Evolutionary conservation across 2,797 vertebrate species (phyloP), one percentile per base, ranked within the genome.

Genomic region (Peromyscus aztecus): DNA sequence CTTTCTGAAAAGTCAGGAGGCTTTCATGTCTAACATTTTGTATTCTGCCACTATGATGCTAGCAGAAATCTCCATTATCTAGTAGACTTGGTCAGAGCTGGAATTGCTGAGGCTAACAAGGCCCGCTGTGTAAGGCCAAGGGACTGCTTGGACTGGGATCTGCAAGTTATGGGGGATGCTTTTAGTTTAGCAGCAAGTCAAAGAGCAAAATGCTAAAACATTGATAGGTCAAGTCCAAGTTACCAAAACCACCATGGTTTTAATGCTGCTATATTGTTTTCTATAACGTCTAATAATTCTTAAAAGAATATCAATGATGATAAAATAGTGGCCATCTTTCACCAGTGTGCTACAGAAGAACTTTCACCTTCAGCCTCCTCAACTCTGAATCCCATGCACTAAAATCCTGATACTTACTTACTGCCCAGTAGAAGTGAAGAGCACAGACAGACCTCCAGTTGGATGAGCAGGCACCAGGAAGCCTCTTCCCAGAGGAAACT

Each of bases 1-100:
- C n/a, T 88, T 82, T 91, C 73, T 85, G 37, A 86, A 71, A 95
- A 95, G 19, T 1, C 6, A 88, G 21, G 61, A 90, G 17, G 49
- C 9, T 84, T 73, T 80, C 16, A 37, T 59, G 11, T 89, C 31
- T 81, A 83, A 75, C 43, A 12, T 89, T 94, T 81, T 93, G 27
- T 77, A 21, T 49, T 92, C 86, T 92, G 29, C 71, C 31, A 16
- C 16, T 14, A 90, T 17, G 63, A 89, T n/a, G 16, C 13, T 91
- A 88, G 61, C 52, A 88, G 76, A 92, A 19, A 43, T 82, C 85
- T 91, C n/a, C 83, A 71, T 55, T 4, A 43, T 55, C 2, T 37
- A 6, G 16, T 49, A 89, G 57, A 10, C 21, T 24, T 69, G 13
- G 21, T 86, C 10, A 95, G 8, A 81, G 34, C 16, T 91, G 29